Conservation (phyloP, 2,797 vertebrate species). For the Sarcophilus harrisii region DNA sequence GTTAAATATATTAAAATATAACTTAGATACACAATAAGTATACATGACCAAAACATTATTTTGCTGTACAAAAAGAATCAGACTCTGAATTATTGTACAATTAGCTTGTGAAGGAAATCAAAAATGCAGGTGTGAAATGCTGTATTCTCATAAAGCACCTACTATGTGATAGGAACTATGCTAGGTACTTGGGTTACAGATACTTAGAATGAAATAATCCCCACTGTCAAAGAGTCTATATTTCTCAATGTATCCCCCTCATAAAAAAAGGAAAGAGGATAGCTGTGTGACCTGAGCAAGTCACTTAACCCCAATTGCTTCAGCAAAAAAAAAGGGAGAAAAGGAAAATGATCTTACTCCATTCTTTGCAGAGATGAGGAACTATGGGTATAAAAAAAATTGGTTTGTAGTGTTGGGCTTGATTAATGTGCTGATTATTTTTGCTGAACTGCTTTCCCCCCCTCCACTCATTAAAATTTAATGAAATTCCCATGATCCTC, state of each 20-base stretch:
- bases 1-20: too few species aligned
- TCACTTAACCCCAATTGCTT: too few species aligned
- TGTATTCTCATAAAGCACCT: neutral
- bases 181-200: neutral
- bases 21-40: too few species aligned
- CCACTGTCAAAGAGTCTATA: neutral
- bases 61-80: too few species aligned
- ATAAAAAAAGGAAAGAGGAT: too few species aligned
- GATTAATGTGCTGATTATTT: neutral
- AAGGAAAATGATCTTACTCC: neutral
- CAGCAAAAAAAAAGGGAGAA: neutral
- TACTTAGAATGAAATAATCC: neutral
- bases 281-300: too few species aligned
- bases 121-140: too few species aligned
- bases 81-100: too few species aligned
- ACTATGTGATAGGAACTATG: neutral
- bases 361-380: neutral
- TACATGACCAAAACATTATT: too few species aligned
- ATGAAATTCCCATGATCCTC: neutral
- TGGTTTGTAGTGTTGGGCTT: neutral
- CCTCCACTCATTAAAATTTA: neutral
- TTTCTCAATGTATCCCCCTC: neutral
- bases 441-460: neutral
- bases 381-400: neutral
- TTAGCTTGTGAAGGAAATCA: too few species aligned